Percentiles rank a stretch among this genome's conserved stretches.
Conservation (phyloP, 1,140 invertebrate species). For the Metaphire vulgaris region DNA sequence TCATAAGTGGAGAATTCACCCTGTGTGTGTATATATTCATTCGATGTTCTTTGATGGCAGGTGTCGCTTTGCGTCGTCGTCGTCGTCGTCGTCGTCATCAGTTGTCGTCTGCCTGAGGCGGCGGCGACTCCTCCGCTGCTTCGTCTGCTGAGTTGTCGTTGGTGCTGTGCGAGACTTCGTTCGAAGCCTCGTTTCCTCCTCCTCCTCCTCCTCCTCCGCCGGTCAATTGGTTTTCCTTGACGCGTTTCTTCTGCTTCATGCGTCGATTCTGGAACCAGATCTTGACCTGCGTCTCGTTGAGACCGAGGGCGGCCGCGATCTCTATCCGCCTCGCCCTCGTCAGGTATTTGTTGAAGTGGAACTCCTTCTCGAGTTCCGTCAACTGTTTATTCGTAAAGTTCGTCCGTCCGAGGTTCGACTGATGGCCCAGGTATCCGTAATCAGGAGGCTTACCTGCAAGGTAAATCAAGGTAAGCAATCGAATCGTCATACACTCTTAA, state of each 20-base stretch:
- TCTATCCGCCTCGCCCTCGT: constrained; percentile 92
- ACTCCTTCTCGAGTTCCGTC: constrained; percentile 97
- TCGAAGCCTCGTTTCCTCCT: neutral
- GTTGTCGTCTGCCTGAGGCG: neutral
- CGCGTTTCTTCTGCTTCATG: constrained; percentile 94
- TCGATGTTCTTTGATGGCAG: neutral
- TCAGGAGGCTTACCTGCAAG: constrained; percentile 13
- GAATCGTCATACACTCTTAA: neutral
- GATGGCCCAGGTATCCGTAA: constrained; percentile 12
- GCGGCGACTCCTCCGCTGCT: neutral
- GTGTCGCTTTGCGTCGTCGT: neutral
- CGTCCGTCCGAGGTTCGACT: constrained; percentile 59
- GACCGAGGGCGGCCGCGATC: constrained; percentile 87
- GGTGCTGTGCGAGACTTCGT: neutral
- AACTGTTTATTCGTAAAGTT: constrained; percentile 99
- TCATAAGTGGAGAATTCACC: too few relatives aligned
- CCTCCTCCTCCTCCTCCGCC: too few relatives aligned
- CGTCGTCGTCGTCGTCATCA: neutral
- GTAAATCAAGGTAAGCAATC: constrained; percentile 12
- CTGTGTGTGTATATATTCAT: too few relatives aligned
- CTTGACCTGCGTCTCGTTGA: constrained; percentile 94
- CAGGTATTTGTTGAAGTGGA: constrained; percentile 98
- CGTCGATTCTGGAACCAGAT: constrained; percentile 75
- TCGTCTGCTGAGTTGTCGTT: neutral
- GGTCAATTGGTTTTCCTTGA: constrained; percentile 58